phyloP scores from a whole-genome alignment of 2,888 invertebrate genomes.

The Epinotia demarniana region DNA sequence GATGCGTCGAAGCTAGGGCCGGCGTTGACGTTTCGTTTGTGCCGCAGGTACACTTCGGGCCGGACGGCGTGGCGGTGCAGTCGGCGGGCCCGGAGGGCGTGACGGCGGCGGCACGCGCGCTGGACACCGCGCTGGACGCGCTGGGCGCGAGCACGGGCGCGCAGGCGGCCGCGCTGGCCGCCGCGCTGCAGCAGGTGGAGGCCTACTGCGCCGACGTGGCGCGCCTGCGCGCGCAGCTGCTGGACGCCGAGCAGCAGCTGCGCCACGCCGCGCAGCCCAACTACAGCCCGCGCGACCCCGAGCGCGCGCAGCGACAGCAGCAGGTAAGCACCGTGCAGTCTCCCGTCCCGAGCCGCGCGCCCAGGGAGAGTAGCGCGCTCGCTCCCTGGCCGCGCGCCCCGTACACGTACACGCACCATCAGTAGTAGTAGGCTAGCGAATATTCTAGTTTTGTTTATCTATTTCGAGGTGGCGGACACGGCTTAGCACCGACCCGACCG shows the following conservation, averaged over 20 bases:
- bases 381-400: slow-evolving; percentile 32
- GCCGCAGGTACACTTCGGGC: slow-evolving; percentile 93
- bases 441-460: slow-evolving; percentile 77
- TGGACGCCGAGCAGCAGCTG: slow-evolving; percentile 94
- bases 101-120: slow-evolving; percentile 88
- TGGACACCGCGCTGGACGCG: slow-evolving; percentile 88
- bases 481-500: slow-evolving; percentile 58
- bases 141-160: slow-evolving; percentile 85
- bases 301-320: slow-evolving; percentile 92
- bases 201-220: slow-evolving; percentile 95
- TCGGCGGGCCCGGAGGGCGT: slow-evolving; percentile 88
- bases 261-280: slow-evolving; percentile 93
- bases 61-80: slow-evolving; percentile 92
- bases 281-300: slow-evolving; percentile 92
- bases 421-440: slow-evolving; percentile 66
- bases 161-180: slow-evolving; percentile 88
- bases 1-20: not conserved
- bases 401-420: slow-evolving; percentile 52
- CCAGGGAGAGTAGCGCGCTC: not conserved
- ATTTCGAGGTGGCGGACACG: slow-evolving; percentile 58
- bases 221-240: slow-evolving; percentile 91
- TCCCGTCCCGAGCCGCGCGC: slow-evolving; percentile 49
- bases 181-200: slow-evolving; percentile 93
- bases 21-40: slow-evolving; percentile 2
- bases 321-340: slow-evolving; percentile 88